Evolutionary conservation across 2,888 invertebrate species (phyloP).

Genomic region (Heliconius hortense): DNA sequence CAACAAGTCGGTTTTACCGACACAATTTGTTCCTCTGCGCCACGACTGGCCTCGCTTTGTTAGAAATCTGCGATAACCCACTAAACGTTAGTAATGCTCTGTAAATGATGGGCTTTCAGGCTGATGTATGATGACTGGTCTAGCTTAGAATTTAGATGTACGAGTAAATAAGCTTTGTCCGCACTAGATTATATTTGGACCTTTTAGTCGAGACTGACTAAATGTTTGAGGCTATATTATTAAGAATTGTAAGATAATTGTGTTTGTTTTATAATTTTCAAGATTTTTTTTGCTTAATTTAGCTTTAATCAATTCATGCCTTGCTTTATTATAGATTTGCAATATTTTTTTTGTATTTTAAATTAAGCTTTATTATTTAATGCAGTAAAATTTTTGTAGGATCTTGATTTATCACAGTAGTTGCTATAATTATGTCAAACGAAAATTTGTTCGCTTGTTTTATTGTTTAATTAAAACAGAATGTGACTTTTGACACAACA

Average conservation of each 20-base stretch:
- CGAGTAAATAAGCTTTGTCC: conserved; percentile 11
- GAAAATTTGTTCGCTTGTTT: not conserved
- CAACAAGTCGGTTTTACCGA: too few species aligned
- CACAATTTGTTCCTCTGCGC: too few species aligned
- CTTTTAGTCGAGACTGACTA: not conserved
- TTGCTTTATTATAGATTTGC: not conserved
- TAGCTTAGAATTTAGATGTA: conserved; percentile 16
- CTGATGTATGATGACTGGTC: conserved; percentile 33
- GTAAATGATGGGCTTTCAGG: conserved; percentile 39
- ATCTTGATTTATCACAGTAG: too few species aligned
- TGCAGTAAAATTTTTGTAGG: too few species aligned
- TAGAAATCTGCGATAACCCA: conserved; percentile 63
- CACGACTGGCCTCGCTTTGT: too few species aligned
- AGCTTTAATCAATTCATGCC: not conserved
- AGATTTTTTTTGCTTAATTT: not conserved
- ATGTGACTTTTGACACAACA: not conserved
- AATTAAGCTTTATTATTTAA: too few species aligned
- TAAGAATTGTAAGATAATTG: not conserved
- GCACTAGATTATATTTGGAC: conserved; percentile 24
- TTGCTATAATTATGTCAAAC: not conserved
- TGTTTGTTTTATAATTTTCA: not conserved
- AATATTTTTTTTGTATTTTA: not conserved
- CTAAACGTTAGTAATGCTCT: conserved; percentile 48
- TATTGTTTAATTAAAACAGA: too few species aligned
- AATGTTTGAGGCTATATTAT: conserved; percentile 10